Base-by-base conservation (phyloP, 1,140 invertebrate species). In the Lordiphosa collinella region DNA sequence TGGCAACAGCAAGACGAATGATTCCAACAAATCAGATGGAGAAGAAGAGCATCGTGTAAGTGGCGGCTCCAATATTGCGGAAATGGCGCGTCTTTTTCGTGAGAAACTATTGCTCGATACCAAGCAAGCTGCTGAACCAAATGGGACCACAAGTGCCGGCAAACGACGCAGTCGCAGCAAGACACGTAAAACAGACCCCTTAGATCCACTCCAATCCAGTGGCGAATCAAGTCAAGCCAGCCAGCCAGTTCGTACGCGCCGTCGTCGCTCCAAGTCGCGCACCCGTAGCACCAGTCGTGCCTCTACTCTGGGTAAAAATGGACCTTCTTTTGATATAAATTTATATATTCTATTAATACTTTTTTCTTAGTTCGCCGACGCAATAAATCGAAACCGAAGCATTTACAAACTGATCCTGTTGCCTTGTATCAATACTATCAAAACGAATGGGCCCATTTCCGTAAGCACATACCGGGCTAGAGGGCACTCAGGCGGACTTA, bases 401-500 rank as follows among this genome's bases (percentile, higher is more conserved):
- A 13, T 49, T 16, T 34, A 16, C 11, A 61, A 35, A 57, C 14
- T 66, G 94, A 95, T 87, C 94, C 94, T 38, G 94, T 95, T 2
- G 89, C 92, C 8, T 87, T 95, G 7, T 95, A 95, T 82, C 93
- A 95, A 44, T 92, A 94, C 58, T 95, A 95, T 76, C 91, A 93
- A 74, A 90, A 91, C 35, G 89, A 93, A 64, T 95, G 94, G 94
- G 91, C 92, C n/a, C 92, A 93, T 71, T 91, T 93, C 38, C 92
- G 92, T 70, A 71, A 89, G 2, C 91, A 92, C 80, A 90, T 95
- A 29, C 94, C 94, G 3, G 94, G 94, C 14, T 93, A 94, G 88
- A 91, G 92, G n/a, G n/a, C 60, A 8, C 38, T 0, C 91, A 91
- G 56, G 74, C 90, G 0, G 91, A 92, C 41, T 62, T n/a, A n/a